These are phyloP conservation scores for Tachysurus fulvidraco DNA, from an alignment of 2,113 vertebrate genomes.

Conservation along the genomic window DNA sequence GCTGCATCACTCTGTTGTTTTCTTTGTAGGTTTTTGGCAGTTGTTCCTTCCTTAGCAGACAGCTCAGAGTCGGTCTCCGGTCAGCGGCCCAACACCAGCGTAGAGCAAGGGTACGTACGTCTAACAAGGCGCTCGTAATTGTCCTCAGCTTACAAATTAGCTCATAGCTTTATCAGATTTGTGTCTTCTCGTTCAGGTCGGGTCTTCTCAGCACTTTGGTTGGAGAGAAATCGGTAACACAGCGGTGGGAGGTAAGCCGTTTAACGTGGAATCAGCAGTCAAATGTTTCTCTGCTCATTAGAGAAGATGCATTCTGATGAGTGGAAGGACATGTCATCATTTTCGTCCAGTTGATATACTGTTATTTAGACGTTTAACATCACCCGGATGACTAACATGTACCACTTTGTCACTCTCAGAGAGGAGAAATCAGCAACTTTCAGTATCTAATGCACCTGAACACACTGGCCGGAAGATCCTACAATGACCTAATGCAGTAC, in stretches of 20 bases:
- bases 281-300: not conserved
- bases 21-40: conserved; percentile 88
- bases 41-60: conserved; percentile 94
- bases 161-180: not conserved
- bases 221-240: conserved; percentile 96
- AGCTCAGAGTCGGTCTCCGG: conserved; percentile 97
- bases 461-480: conserved; percentile 93
- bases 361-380: not conserved
- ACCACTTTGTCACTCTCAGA: conserved; percentile 65
- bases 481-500: conserved; percentile 99
- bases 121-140: not conserved
- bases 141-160: not conserved
- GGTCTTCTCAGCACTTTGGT: conserved; percentile 96
- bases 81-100: conserved; percentile 96
- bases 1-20: not conserved
- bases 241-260: conserved; percentile 92
- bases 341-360: no score
- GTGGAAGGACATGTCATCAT: not conserved
- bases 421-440: conserved; percentile 99
- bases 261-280: not conserved
- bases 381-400: not conserved
- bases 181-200: conserved; percentile 73
- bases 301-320: not conserved
- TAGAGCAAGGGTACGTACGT: conserved; percentile 89
- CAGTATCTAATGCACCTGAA: conserved; percentile 99